These are phyloP conservation scores for Melanaphis sacchari DNA, from an alignment of 1,140 invertebrate species.

Conservation along the genomic window DNA sequence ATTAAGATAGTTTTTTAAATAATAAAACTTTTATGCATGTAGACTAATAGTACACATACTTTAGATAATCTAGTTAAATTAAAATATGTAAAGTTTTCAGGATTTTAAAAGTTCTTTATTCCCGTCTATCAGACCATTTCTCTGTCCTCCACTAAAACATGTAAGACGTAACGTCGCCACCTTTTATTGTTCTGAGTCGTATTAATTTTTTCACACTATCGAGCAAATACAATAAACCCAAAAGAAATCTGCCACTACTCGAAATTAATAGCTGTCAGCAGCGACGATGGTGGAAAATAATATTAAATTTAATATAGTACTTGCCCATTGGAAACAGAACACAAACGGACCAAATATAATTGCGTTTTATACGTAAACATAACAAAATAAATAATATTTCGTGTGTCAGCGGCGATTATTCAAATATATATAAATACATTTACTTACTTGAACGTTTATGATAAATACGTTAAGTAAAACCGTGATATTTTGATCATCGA, in stretches of 20 bases:
- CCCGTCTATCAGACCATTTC: background rate
- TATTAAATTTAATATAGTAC: conserved; percentile 6
- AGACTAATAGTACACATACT: background rate
- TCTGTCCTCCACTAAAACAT: background rate
- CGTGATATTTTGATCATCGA: background rate
- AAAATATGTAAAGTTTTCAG: background rate
- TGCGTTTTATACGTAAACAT: background rate
- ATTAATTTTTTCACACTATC: background rate
- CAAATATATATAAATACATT: background rate
- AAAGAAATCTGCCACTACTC: background rate
- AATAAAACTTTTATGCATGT: background rate
- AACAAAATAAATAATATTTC: background rate
- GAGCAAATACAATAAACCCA: background rate
- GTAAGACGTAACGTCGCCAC: background rate
- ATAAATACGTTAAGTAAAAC: background rate
- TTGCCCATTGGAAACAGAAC: background rate
- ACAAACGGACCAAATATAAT: background rate
- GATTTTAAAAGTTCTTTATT: background rate
- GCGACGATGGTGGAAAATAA: background rate
- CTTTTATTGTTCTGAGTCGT: background rate
- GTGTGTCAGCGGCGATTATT: background rate
- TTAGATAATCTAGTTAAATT: background rate
- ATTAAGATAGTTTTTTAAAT: background rate
- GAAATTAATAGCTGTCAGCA: background rate
- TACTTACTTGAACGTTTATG: background rate